Percentiles rank a stretch among this genome's conserved stretches.
Evolutionary conservation across 2,113 vertebrate genomes (phyloP).

Genomic region (Amphiprion percula): DNA sequence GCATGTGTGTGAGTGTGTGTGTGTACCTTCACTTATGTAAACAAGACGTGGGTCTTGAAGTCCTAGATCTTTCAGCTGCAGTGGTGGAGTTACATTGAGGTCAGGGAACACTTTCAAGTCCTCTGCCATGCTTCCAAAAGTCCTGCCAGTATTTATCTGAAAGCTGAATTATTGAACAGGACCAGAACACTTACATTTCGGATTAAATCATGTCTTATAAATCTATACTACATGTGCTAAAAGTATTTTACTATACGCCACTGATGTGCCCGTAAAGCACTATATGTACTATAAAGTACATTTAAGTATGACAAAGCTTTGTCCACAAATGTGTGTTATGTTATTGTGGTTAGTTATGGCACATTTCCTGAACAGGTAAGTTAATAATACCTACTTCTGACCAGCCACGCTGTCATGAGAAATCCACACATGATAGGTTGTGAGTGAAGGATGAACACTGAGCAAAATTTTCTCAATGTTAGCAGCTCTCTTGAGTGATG

Average conservation of each 20-base stretch:
- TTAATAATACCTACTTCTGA: slow-evolving; percentile 55
- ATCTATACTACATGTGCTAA: too few species aligned
- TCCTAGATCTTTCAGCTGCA: slow-evolving; percentile 45
- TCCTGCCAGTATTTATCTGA: slow-evolving; percentile 38
- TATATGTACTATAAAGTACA: too few species aligned
- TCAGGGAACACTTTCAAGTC: slow-evolving; percentile 24
- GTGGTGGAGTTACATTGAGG: slow-evolving; percentile 59
- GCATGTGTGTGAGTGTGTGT: too few species aligned
- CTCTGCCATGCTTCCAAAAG: slow-evolving; percentile 49
- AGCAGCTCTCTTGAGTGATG: slow-evolving; percentile 44
- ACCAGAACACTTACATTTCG: not conserved
- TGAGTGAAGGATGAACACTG: slow-evolving; percentile 61
- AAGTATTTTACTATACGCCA: too few species aligned
- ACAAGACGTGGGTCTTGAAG: slow-evolving; percentile 22
- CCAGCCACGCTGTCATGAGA: slow-evolving; percentile 13
- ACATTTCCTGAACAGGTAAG: not conserved
- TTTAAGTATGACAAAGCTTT: too few species aligned
- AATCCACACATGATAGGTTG: slow-evolving; percentile 42
- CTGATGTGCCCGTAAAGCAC: too few species aligned
- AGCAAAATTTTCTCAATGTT: slow-evolving; percentile 69
- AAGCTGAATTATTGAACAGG: slow-evolving; percentile 32
- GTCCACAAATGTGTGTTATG: too few species aligned
- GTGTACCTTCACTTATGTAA: slow-evolving; percentile 53
- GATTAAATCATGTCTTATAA: not conserved
- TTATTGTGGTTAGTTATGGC: not conserved